Evolutionary conservation across 1,140 invertebrate species (phyloP), one percentile per base, ranked within the genome.

Genomic region (Drosophila subobscura): DNA sequence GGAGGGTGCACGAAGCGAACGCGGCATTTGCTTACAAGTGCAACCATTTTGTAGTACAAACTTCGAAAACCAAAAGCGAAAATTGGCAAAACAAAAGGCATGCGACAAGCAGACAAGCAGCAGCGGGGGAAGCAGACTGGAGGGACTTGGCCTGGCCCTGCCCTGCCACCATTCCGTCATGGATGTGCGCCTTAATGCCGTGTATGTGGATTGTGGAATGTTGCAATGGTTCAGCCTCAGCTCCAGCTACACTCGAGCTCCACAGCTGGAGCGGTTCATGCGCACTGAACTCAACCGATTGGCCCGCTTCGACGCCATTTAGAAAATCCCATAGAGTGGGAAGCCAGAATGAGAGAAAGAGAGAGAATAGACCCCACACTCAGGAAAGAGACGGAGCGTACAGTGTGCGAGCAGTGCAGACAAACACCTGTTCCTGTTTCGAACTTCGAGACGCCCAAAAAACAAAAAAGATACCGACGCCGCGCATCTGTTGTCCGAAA

Each of bases 41-140:
- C 89, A 90, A 90, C 89, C 89, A 90, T 90, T 90, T 90, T 90
- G 89, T 90, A 77, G 75, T 85, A 89, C 89, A 90, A 90, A 81
- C 86, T 90, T 89, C 76, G 86, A 89, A 89, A 89, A 89, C 84
- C 81, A 79, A 90, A 90, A 89, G 89, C 81, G 89, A 86, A 37
- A 89, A 89, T 72, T 88, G 85, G 60, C 67, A 75, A 77, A 76
- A 85, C 81, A 85, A 79, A 81, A 76, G 66, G 63, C 58, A 37
- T 12, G 12, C 33, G 33, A 37, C 33, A 12, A 73, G 49, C n/a
- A 49, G 20, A 27, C 12, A 5, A 23, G 33, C 23, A 29, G 37
- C 5, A 1, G 46, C 7, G n/a, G 33, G 25, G 16, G 16, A 20
- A 20, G 16, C 16, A 20, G 41, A 47, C 14, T 12, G 29, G n/a